Conservation (phyloP, 2,888 invertebrate genomes). For the Tanypteryx hageni region DNA sequence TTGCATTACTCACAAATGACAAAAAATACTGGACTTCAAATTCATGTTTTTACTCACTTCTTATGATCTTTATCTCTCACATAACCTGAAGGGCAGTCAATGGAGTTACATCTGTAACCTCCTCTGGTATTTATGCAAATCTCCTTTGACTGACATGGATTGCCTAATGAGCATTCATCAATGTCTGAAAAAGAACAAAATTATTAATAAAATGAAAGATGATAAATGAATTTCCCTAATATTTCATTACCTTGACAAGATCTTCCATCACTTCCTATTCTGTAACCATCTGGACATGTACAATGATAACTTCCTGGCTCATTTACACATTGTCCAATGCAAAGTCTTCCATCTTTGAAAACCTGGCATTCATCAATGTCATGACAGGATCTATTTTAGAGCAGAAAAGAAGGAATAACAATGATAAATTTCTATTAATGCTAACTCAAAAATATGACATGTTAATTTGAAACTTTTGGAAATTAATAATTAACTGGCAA, state of each 20-base stretch:
- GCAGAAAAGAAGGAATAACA: not conserved
- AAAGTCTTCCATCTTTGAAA: constrained; percentile 83
- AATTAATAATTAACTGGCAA: too few relatives aligned
- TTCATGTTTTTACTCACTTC: too few relatives aligned
- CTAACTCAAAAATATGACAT: too few relatives aligned
- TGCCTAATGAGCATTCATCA: constrained; percentile 82
- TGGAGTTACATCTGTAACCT: constrained; percentile 89
- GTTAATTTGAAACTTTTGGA: too few relatives aligned
- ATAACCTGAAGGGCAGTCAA: constrained; percentile 92
- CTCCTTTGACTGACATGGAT: constrained; percentile 78
- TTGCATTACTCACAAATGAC: too few relatives aligned
- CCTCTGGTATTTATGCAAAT: constrained; percentile 95
- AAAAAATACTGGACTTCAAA: too few relatives aligned
- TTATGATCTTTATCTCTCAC: constrained; percentile 85
- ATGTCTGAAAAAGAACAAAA: constrained; percentile 77
- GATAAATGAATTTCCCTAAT: constrained; percentile 9
- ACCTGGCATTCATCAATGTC: constrained; percentile 93
- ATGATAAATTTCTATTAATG: too few relatives aligned
- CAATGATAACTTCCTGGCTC: constrained; percentile 91
- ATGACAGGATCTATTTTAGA: constrained; percentile 79
- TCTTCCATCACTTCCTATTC: constrained; percentile 83
- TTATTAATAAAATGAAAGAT: not conserved
- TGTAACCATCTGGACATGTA: constrained; percentile 88
- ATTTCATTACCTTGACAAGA: constrained; percentile 86
- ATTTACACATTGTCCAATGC: constrained; percentile 88